Evolutionary conservation across 1,140 invertebrate species (phyloP), one percentile per base, ranked within the genome.

Genomic region (Cheumatopsyche charites): DNA sequence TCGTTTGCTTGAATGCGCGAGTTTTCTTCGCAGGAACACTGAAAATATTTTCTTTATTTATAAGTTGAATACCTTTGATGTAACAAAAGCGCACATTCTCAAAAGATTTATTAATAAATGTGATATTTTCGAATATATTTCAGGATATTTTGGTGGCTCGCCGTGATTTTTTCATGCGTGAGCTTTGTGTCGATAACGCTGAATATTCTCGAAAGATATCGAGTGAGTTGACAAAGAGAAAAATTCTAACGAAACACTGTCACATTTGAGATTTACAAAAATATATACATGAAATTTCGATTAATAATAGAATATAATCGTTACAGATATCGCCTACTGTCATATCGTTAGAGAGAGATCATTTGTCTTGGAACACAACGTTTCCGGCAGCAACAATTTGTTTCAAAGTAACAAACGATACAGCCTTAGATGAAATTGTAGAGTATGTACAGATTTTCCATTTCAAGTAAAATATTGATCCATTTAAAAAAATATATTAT

Each of bases 331-430:
- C 89, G 13, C 89, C 90, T 0, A 90, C 88, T 17, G 89, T 91
- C 4, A 88, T 91, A 36, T 90, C 90, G 0, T 89, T 91, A 86
- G 89, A 91, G 80, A 82, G 89, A 0, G 88, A 91, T 76, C 87
- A 89, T 79, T 86, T 88, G 72, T 85, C 88, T 0, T 91, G 90
- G 90, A 90, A 90, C 68, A 90, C 89, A 0, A 87, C 88, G 4
- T 90, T 91, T 76, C 89, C 89, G 0, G 82, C 86, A 5, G 76
- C 86, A 41, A 88, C 86, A 0, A 82, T 88, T 23, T 88, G 86
- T 71, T 81, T 76, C 6, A 72, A 52, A 66, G 41, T 29, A n/a
- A 29, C 73, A 12, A 58, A 73, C 25, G 36, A 61, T 9, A 52
- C 55, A 6, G 61, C 70, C n/a, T 15, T 76, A 9, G 66, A 69